Evolutionary conservation across 2,113 vertebrate species (phyloP).

Genomic region (Xiphophorus maculatus): DNA sequence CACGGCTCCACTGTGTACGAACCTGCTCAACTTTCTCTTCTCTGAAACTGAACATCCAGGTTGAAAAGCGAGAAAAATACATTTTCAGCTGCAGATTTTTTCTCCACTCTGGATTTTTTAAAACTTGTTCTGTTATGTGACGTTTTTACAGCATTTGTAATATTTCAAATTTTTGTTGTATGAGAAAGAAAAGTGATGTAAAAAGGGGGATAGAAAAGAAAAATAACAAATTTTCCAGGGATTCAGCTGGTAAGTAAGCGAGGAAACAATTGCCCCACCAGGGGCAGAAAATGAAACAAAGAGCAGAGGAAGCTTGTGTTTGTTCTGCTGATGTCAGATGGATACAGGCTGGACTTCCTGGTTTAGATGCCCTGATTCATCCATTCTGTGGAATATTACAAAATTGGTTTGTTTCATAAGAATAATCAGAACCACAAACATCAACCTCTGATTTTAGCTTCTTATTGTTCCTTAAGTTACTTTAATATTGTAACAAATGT

Average conservation of each 20-base stretch:
- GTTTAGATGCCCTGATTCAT: slow-evolving; percentile 14
- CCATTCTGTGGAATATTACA: background rate
- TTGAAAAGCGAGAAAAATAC: background rate
- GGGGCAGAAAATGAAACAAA: slow-evolving; percentile 48
- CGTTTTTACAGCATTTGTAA: background rate
- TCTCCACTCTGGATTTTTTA: no score
- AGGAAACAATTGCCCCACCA: slow-evolving; percentile 33
- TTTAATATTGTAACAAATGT: background rate
- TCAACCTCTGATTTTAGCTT: background rate
- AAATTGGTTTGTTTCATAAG: background rate
- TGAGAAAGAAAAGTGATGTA: no score
- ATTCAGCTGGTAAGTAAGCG: slow-evolving; percentile 16
- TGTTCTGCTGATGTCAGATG: slow-evolving; percentile 34
- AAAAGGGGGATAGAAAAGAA: background rate
- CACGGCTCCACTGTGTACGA: slow-evolving; percentile 40
- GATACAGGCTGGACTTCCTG: slow-evolving; percentile 21
- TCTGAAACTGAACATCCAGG: no score
- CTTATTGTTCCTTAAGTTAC: background rate
- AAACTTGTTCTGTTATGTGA: no score
- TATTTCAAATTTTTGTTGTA: background rate
- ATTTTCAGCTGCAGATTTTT: background rate
- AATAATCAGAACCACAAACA: background rate
- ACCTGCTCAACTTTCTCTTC: slow-evolving; percentile 29
- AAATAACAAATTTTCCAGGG: background rate
- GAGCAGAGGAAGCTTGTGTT: slow-evolving; percentile 31